Conservation (phyloP, 2,888 invertebrate species). For the Aspidapion aeneum region DNA sequence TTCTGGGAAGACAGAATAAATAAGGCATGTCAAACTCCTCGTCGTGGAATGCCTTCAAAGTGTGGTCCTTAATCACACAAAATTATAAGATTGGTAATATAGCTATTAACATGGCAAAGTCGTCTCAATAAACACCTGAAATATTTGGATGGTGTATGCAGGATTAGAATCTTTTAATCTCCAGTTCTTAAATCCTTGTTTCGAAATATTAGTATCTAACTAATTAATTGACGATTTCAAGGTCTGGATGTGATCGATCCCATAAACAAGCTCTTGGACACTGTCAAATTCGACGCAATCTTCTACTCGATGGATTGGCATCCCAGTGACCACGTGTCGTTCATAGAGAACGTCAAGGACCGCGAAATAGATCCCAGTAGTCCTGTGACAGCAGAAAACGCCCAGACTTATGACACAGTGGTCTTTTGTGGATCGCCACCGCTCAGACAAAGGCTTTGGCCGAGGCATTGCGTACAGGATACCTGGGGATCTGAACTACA, state of each 20-base stretch:
- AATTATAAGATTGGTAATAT: too few species aligned
- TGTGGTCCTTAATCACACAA: too few species aligned
- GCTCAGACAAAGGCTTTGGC: slow-evolving; percentile 91
- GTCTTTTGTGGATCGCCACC: slow-evolving; percentile 83
- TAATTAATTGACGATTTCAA: slow-evolving; percentile 6
- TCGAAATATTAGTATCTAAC: too few species aligned
- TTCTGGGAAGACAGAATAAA: too few species aligned
- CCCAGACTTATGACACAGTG: slow-evolving; percentile 87
- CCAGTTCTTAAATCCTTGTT: too few species aligned
- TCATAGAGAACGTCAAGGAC: slow-evolving; percentile 86
- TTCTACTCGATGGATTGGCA: slow-evolving; percentile 98
- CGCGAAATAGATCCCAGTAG: slow-evolving; percentile 71
- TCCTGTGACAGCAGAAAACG: slow-evolving; percentile 70
- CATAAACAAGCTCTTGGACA: slow-evolving; percentile 80
- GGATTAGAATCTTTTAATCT: too few species aligned
- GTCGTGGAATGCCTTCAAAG: too few species aligned
- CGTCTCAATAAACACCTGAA: too few species aligned
- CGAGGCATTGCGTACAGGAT: slow-evolving; percentile 92
- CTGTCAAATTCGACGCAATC: slow-evolving; percentile 79
- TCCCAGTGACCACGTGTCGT: slow-evolving; percentile 93
- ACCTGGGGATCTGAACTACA: slow-evolving; percentile 95
- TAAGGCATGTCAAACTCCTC: too few species aligned
- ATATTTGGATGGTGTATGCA: too few species aligned
- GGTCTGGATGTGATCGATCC: slow-evolving; percentile 82
- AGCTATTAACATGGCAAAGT: too few species aligned